phyloP scores from a whole-genome alignment of 2,888 invertebrate species.

The Monoplex corrugatus region DNA sequence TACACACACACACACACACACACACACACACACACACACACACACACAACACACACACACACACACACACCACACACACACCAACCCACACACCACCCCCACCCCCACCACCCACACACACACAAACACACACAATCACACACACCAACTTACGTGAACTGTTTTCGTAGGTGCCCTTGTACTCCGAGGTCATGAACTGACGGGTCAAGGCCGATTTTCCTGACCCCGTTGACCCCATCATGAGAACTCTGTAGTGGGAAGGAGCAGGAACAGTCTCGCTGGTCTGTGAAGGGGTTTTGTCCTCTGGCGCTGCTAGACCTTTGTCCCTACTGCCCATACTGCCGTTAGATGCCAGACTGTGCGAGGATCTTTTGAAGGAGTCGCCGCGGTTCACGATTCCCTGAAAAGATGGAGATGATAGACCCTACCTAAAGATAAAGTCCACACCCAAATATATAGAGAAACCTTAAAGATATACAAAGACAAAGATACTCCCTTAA shows the following conservation, averaged over 20 bases:
- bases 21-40: background rate
- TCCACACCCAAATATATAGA: too few relatives aligned
- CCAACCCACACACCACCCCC: background rate
- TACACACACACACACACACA: background rate
- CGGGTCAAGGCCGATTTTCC: constrained; percentile 87
- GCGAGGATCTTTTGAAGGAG: constrained; percentile 93
- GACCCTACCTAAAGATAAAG: too few relatives aligned
- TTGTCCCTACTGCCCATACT: constrained; percentile 24
- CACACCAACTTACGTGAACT: constrained; percentile 50
- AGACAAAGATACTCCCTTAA: too few relatives aligned
- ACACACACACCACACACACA: background rate
- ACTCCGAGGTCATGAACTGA: constrained; percentile 88
- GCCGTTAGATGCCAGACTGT: constrained; percentile 87
- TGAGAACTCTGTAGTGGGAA: constrained; percentile 85
- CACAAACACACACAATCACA: background rate
- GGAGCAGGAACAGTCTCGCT: background rate
- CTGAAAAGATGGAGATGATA: too few relatives aligned
- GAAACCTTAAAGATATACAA: too few relatives aligned
- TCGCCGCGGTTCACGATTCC: constrained; percentile 96
- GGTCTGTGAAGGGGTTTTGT: background rate
- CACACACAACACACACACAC: background rate
- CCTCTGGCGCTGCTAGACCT: background rate
- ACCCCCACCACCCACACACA: too few relatives aligned
- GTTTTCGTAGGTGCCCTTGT: constrained; percentile 83
- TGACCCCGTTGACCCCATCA: constrained; percentile 87